Conservation (phyloP, 1,140 invertebrate genomes). For the Bilobella aurantiaca region DNA sequence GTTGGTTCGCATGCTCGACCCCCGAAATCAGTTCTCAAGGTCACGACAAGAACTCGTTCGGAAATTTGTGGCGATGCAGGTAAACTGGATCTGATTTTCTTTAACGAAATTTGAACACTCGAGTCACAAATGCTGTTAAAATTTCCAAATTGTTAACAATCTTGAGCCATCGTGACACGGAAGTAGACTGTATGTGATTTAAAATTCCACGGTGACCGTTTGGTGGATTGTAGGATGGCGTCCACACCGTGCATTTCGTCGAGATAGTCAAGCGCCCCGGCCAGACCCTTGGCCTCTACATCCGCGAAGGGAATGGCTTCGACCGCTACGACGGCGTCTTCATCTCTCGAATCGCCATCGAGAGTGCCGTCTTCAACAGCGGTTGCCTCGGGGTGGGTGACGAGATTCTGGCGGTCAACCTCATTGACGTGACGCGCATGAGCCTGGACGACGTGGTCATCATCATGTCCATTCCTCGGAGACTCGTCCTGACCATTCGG, state of each 20-base stretch:
- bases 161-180: neutral
- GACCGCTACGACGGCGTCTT: constrained; percentile 91
- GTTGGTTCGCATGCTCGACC: constrained; percentile 81
- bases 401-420: constrained; percentile 94
- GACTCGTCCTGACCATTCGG: constrained; percentile 83
- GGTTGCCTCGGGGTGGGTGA: constrained; percentile 95
- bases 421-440: constrained; percentile 95
- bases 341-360: constrained; percentile 93
- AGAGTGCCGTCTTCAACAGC: constrained; percentile 91
- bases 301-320: constrained; percentile 89
- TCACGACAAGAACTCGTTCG: constrained; percentile 39
- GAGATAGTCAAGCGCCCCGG: constrained; percentile 98
- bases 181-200: neutral
- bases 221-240: constrained; percentile 50
- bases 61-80: constrained; percentile 38
- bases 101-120: neutral
- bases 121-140: neutral
- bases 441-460: constrained; percentile 80
- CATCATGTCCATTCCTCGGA: constrained; percentile 95
- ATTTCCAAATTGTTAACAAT: no score
- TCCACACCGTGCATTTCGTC: constrained; percentile 80
- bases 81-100: constrained; percentile 10
- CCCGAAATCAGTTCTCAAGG: constrained; percentile 41
- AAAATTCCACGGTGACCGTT: neutral
- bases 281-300: constrained; percentile 94